A percentile compares a stretch with the other conserved stretches of the same genome.
Evolutionary conservation across 2,888 invertebrate species (phyloP).

Genomic region (Calephelis perditalis): DNA sequence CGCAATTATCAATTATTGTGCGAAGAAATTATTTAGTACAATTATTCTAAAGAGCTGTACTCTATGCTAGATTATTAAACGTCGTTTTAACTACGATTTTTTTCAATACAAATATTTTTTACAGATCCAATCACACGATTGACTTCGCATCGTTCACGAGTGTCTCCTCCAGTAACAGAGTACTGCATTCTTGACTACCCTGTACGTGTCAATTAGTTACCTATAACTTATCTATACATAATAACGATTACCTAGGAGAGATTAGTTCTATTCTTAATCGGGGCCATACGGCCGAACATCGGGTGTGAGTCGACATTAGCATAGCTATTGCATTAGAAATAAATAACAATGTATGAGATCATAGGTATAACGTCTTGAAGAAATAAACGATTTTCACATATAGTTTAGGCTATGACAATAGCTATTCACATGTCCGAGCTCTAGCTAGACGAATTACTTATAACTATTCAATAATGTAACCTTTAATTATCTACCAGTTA

Average conservation of each 20-base stretch:
- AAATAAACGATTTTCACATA: conserved; percentile 1
- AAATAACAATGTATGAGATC: conserved; percentile 1
- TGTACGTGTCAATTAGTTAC: conserved; percentile 70
- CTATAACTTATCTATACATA: conserved; percentile 63
- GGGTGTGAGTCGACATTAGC: conserved; percentile 42
- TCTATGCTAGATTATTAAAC: conserved; percentile 15
- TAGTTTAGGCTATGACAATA: conserved; percentile 12
- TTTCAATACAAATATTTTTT: background rate
- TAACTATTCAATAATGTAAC: conserved; percentile 36
- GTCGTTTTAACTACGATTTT: conserved; percentile 12
- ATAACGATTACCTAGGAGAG: conserved; percentile 64
- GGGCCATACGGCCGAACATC: conserved; percentile 50
- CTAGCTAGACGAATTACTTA: conserved; percentile 29
- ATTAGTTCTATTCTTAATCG: conserved; percentile 47
- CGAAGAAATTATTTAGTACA: conserved; percentile 16
- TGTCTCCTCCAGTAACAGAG: conserved; percentile 65
- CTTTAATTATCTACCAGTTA: conserved; percentile 50
- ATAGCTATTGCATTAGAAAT: conserved; percentile 17
- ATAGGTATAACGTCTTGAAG: conserved; percentile 7
- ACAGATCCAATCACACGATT: conserved; percentile 14
- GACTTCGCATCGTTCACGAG: conserved; percentile 36
- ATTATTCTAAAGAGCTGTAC: conserved; percentile 13
- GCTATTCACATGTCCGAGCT: conserved; percentile 20
- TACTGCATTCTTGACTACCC: conserved; percentile 73
- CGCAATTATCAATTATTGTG: conserved; percentile 16